Base-by-base conservation (phyloP, 2,113 vertebrate genomes). In the Enhydra lutris region DNA sequence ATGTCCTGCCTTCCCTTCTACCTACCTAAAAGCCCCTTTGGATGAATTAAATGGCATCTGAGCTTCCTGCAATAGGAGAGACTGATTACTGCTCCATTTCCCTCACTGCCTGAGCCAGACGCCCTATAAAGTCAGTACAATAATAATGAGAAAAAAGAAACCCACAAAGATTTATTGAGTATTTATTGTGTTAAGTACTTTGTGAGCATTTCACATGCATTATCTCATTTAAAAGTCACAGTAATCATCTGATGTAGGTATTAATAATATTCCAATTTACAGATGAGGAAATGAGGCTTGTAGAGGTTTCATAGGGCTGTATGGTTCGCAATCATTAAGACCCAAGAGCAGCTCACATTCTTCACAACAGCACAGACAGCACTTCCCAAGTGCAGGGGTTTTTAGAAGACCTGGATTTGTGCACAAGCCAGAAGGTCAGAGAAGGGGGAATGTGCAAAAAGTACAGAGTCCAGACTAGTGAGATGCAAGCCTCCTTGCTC, bases 201-300 rank as follows among this genome's bases (percentile, higher is more conserved):
- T 69, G 45, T 63, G 63, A 31, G 4, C 13, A 50, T 21, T 71
- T n/a, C 45, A 18, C 29, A 45, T 9, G 14, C 17, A 63, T 31
- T 82, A 81, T 76, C 94, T 91, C 79, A 89, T 52, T 94, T 71
- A 97, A 96, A 95, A 4, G 39, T 78, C 50, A 36, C 12, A 50
- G 50, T 15, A 71, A n/a, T 57, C 50, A 74, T 82, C 61, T 42
- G 20, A 26, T 11, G 1, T 12, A 69, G 55, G 20, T 39, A 59
- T 61, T 89, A 82, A 89, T 79, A 59, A 8, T 23, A 92, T 24
- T 36, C 57, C 29, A 42, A 78, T 73, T 65, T 83, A 59, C 14
- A 90, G 42, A 47, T 21, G 26, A 93, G 18, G 42, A 78, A 84
- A 82, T 50, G 42, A 85, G 36, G 13, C 26, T 86, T 36, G 4